phyloP scores from a whole-genome alignment of 2,797 vertebrate genomes.

The Sebastes steindachneri region DNA sequence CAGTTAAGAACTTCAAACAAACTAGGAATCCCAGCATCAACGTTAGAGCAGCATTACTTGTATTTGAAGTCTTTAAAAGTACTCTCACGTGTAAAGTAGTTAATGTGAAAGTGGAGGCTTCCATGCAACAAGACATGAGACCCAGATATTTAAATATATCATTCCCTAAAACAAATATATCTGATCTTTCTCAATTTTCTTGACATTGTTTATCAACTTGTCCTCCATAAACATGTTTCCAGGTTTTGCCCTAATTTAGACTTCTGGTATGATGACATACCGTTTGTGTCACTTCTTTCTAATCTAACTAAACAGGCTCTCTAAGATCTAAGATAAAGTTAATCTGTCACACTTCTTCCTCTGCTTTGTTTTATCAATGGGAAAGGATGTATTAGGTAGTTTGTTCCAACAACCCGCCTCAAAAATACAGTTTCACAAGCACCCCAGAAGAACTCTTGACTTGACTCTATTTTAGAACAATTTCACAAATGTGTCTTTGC shows the following conservation, averaged over 20 bases:
- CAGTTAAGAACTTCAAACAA: no score
- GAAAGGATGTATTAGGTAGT: neutral
- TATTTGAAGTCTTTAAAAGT: neutral
- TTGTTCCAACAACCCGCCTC: neutral
- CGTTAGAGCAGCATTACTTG: neutral
- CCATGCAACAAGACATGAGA: no score
- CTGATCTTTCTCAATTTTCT: neutral
- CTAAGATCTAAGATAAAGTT: neutral
- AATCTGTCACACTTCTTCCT: neutral
- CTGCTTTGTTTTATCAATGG: neutral
- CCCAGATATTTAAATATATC: neutral
- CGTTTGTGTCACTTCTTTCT: neutral
- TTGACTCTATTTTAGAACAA: neutral
- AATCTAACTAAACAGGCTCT: neutral
- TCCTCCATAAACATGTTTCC: neutral
- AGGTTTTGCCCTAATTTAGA: neutral
- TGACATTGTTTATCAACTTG: neutral
- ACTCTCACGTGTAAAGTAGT: neutral
- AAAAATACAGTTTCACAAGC: neutral
- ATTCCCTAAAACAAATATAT: neutral
- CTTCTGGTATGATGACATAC: neutral
- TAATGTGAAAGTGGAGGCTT: neutral
- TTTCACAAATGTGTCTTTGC: neutral
- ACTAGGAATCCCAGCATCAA: neutral
- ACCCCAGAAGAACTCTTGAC: neutral